Evolutionary conservation across 1,140 invertebrate species (phyloP), one percentile per base, ranked within the genome.

Genomic region (Galendromus occidentalis): DNA sequence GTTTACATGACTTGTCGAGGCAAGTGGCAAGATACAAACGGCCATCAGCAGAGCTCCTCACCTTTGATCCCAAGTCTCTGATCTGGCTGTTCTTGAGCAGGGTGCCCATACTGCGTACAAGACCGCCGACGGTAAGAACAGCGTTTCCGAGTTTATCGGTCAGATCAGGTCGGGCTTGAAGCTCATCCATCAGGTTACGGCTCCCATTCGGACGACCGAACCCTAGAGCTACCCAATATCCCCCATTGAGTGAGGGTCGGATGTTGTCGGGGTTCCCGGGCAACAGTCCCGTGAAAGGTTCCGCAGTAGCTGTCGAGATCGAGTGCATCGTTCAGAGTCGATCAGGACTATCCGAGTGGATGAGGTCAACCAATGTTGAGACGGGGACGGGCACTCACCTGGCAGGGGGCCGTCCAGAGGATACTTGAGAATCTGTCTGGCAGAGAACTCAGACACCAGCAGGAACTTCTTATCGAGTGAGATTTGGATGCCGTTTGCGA

Each of bases 401-500:
- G 68, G 33, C 39, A 67, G 25, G 14, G 67, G 14, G 39, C 66
- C 68, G 17, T n/a, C 14, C 42, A 69, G 64, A 18, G 51, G 44
- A 25, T 59, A 59, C 9, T 65, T n/a, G 42, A 51, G 9, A 45
- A 67, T 4, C 0, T 39, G 65, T 29, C 64, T 42, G 64, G 66
- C 68, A 64, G 14, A 65, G 44, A 7, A 65, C 67, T 67, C 69
- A 29, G 59, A 42, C 7, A 72, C n/a, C 7, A 71, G 30, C 4
- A 72, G 65, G 64, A 30, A 69, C 9, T 67, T 65, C 14, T 69
- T 66, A 64, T 72, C 70, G 7, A 44, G 44, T 7, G 69, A 66
- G 7, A 71, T 42, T 25, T 72, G 69, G 1, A 72, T 47, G 1
- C 71, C 71, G 68, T 72, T 72, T 18, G 69, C 63, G 22, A 71